Evolutionary conservation across 2,113 vertebrate species (phyloP).

Genomic region (Brevimyrus niger): DNA sequence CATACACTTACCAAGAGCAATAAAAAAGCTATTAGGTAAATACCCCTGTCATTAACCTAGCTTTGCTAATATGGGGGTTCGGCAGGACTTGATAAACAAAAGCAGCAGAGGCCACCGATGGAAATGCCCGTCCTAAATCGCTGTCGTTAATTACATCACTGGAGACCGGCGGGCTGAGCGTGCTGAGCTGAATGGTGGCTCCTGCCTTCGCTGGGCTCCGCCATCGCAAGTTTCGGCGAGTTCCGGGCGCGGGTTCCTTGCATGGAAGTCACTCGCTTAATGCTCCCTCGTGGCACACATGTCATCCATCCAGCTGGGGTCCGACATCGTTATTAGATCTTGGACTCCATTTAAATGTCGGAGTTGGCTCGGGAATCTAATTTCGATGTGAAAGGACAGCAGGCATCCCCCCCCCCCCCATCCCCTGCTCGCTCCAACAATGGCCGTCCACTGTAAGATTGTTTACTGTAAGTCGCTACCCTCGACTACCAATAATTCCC

Average conservation of each 20-base stretch:
- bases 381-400: background rate
- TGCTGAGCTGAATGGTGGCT: constrained; percentile 18
- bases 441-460: background rate
- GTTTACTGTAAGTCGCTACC: background rate
- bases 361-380: background rate
- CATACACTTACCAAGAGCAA: constrained; percentile 63
- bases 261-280: background rate
- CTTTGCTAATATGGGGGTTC: constrained; percentile 66
- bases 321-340: constrained; percentile 2
- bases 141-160: constrained; percentile 56
- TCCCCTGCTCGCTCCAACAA: too few species aligned
- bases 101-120: constrained; percentile 47
- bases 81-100: constrained; percentile 68
- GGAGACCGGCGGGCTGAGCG: constrained; percentile 45
- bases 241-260: background rate
- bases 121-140: constrained; percentile 58
- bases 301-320: background rate
- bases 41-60: constrained; percentile 73
- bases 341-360: background rate
- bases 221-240: background rate
- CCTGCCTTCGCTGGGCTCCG: constrained; percentile 21
- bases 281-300: background rate
- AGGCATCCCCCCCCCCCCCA: background rate
- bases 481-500: background rate
- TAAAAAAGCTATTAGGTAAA: constrained; percentile 75